These are phyloP conservation scores for Mizuhopecten yessoensis DNA, from an alignment of 1,140 invertebrate species.

Conservation along the genomic window DNA sequence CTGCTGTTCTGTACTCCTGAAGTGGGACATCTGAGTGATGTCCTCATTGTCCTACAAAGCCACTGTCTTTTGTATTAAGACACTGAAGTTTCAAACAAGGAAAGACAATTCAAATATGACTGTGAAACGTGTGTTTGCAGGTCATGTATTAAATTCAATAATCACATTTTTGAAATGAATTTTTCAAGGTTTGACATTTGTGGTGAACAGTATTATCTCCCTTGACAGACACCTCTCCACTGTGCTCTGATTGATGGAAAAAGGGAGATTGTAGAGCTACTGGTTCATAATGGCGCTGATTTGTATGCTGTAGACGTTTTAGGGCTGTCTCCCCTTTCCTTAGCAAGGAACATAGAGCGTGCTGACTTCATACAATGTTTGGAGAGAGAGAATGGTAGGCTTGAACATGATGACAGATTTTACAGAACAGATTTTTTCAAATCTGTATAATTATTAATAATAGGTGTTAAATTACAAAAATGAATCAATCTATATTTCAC, in stretches of 20 bases:
- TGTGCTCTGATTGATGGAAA: slow-evolving; percentile 91
- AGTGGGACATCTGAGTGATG: no score
- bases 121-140: no score
- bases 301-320: slow-evolving; percentile 85
- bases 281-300: slow-evolving; percentile 86
- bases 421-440: no score
- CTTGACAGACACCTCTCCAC: slow-evolving; percentile 88
- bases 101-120: no score
- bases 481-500: no score
- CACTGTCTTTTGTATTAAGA: no score
- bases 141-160: slow-evolving; percentile 36
- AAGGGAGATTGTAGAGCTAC: slow-evolving; percentile 88
- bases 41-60: no score
- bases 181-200: background rate
- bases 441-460: no score
- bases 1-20: no score
- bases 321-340: slow-evolving; percentile 76
- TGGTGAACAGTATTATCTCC: slow-evolving; percentile 43
- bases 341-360: slow-evolving; percentile 67
- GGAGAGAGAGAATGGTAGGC: slow-evolving; percentile 71
- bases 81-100: no score
- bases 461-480: no score
- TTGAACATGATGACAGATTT: background rate
- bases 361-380: slow-evolving; percentile 65
- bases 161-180: background rate